Base-by-base conservation (phyloP, 2,888 invertebrate genomes). In the Malthinus flaveolus region DNA sequence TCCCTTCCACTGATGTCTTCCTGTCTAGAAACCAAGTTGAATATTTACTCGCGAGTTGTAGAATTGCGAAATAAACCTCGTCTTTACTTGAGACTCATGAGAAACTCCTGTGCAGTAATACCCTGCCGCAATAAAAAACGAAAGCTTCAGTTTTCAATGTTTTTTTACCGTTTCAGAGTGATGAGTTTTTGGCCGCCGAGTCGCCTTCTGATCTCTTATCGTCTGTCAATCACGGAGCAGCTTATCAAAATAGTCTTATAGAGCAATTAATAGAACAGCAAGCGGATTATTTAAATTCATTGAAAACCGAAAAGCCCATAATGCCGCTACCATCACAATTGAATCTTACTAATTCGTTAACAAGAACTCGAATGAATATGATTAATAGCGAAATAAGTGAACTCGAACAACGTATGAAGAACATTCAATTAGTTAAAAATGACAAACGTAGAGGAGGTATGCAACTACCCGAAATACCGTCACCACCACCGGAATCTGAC, bases 401-500 rank as follows among this genome's bases (percentile, higher is more conserved):
- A 65, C 74, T 86, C 47, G 82, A 84, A 66, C 75, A 79, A 61
- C 82, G 85, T 67, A 85, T 86, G 82, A 83, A 84, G 68, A 82
- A 80, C 56, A 84, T 86, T 59, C 83, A 84, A 62, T 68, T 84
- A 58, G 80, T 83, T 61, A 83, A 83, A 70, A 65, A 65, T 39
- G 73, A 75, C 56, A 75, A 73, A 53, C 65, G 73, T 39, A 71
- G 72, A 66, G 70, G 71, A n/a, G 68, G 69, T n/a, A 23, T 23
- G 3, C 72, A 73, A 52, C 59, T 74, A 36, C 73, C 73, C 33
- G 70, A 68, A 71, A 75, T 59, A 70, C 71, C 76, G 4, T 70
- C 69, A 2, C 73, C 74, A 6, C 68, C 65, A 23, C 23, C 2
- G 5, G 80, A 79, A 56, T 81, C 80, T 62, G 85, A 85, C 61